Conservation (phyloP, 2,113 vertebrate species). For the Seriola rivoliana region DNA sequence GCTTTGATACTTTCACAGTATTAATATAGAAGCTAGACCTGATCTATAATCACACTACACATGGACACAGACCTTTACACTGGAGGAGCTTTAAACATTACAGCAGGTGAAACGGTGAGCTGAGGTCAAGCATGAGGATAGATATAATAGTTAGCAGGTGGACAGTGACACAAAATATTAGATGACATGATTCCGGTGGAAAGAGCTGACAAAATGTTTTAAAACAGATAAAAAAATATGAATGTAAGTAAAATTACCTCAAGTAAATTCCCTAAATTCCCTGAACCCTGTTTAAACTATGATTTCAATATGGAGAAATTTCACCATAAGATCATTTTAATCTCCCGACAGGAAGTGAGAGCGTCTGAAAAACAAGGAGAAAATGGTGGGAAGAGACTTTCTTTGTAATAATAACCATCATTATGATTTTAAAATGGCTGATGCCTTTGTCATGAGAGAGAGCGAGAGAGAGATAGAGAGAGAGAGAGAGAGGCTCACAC, state of each 20-base stretch:
- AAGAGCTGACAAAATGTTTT: not conserved
- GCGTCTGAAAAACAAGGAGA: not conserved
- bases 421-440: constrained; percentile 55
- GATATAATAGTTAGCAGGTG: no score
- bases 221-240: not conserved
- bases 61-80: no score
- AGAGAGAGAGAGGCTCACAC: constrained; percentile 11
- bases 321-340: not conserved
- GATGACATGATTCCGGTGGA: no score
- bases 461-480: constrained; percentile 12
- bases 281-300: no score
- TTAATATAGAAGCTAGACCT: no score
- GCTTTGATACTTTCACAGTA: no score
- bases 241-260: not conserved
- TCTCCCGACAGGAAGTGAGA: not conserved
- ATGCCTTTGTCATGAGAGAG: constrained; percentile 36
- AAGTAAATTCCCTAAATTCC: no score
- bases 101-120: no score
- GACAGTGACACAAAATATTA: no score
- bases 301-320: not conserved
- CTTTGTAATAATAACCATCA: constrained; percentile 18
- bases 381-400: constrained; percentile 2
- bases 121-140: no score
- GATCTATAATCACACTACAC: no score
- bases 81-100: no score